These are phyloP conservation scores for Chymomyza amoena DNA, from an alignment of 2,888 invertebrate genomes.

Conservation along the genomic window DNA sequence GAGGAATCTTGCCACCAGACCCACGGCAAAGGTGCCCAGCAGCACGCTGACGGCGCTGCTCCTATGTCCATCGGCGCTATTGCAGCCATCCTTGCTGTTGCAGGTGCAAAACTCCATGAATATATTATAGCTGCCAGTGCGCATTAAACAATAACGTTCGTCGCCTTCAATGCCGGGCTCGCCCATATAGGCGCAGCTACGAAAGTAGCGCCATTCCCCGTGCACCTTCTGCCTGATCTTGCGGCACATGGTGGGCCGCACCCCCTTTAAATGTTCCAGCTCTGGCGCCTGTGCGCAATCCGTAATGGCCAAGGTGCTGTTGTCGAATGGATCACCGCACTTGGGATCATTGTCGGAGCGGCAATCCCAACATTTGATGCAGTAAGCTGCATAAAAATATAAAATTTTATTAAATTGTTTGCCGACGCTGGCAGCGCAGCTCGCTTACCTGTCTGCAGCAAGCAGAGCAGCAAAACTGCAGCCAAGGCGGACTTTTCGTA, in stretches of 20 bases:
- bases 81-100: slow-evolving; percentile 95
- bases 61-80: slow-evolving; percentile 81
- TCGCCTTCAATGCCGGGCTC: slow-evolving; percentile 94
- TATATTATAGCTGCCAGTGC: slow-evolving; percentile 94
- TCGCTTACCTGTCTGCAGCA: slow-evolving; percentile 54
- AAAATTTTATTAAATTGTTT: slow-evolving; percentile 11
- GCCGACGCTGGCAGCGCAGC: slow-evolving; percentile 16
- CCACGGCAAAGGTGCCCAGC: slow-evolving; percentile 43
- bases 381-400: slow-evolving; percentile 79
- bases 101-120: slow-evolving; percentile 97
- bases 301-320: slow-evolving; percentile 90
- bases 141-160: slow-evolving; percentile 93
- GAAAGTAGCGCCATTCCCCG: slow-evolving; percentile 92
- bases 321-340: slow-evolving; percentile 95
- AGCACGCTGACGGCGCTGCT: slow-evolving; percentile 55
- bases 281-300: slow-evolving; percentile 85
- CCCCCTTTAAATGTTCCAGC: slow-evolving; percentile 84
- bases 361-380: slow-evolving; percentile 94
- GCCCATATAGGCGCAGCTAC: slow-evolving; percentile 93
- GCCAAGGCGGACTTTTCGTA: slow-evolving; percentile 45
- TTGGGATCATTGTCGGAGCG: slow-evolving; percentile 93
- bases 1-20: slow-evolving; percentile 43
- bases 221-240: slow-evolving; percentile 95
- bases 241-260: slow-evolving; percentile 90
- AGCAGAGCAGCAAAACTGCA: slow-evolving; percentile 34